Evolutionary conservation across 2,888 invertebrate genomes (phyloP).

Genomic region (Troglohyphantes excavatus): DNA sequence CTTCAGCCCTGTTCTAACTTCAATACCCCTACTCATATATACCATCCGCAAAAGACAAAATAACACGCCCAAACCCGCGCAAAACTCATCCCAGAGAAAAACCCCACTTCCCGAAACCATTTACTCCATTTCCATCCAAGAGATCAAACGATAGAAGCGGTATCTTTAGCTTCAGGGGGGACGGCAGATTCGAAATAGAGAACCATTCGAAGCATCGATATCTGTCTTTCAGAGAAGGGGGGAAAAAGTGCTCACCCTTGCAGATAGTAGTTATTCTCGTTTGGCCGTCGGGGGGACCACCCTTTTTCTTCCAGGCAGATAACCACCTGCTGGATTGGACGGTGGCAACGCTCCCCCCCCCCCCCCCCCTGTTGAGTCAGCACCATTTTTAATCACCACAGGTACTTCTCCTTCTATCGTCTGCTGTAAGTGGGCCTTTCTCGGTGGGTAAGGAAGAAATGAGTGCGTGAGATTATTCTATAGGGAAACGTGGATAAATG

Average conservation of each 20-base stretch:
- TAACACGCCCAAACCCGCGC: too few species aligned
- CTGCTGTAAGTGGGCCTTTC: constrained; percentile 47
- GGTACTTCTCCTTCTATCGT: constrained; percentile 73
- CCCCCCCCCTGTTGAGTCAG: constrained; percentile 74
- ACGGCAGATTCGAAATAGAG: background rate
- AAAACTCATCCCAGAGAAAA: too few species aligned
- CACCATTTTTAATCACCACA: constrained; percentile 77
- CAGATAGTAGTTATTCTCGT: constrained; percentile 22
- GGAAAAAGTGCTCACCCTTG: constrained; percentile 70
- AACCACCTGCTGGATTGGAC: constrained; percentile 73
- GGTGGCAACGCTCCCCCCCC: too few species aligned
- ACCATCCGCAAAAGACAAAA: too few species aligned
- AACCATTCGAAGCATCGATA: constrained; percentile 31
- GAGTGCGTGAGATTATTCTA: constrained; percentile 36
- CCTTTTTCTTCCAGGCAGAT: constrained; percentile 2
- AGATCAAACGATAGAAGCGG: constrained; percentile 18
- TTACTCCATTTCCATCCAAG: background rate
- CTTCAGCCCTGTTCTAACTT: too few species aligned
- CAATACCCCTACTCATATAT: too few species aligned
- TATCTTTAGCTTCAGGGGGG: constrained; percentile 25
- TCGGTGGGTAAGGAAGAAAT: constrained; percentile 1
- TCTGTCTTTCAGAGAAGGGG: constrained; percentile 15
- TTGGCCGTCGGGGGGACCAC: background rate
- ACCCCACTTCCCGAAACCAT: too few species aligned
- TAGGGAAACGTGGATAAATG: background rate